phyloP scores from a whole-genome alignment of 2,113 vertebrate genomes.

The Brevimyrus niger region DNA sequence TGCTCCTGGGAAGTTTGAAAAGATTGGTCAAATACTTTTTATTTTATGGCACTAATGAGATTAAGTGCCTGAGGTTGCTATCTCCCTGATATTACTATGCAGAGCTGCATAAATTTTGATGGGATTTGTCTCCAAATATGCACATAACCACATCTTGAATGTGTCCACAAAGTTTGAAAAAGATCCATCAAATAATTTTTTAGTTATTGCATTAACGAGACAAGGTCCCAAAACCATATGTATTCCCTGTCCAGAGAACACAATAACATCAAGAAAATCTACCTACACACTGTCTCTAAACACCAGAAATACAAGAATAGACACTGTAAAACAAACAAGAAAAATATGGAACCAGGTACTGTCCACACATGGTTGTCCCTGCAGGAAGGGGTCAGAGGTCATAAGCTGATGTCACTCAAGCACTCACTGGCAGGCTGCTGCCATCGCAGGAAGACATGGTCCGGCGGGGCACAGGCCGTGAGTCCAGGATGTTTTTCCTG shows the following conservation, averaged over 20 bases:
- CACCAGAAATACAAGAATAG: background rate
- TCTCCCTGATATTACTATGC: background rate
- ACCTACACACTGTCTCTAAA: background rate
- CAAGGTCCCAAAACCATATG: background rate
- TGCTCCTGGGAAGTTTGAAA: background rate
- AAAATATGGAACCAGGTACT: background rate
- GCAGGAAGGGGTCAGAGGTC: background rate
- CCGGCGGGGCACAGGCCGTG: slow-evolving; percentile 67
- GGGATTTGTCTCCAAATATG: background rate
- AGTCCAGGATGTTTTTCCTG: slow-evolving; percentile 84
- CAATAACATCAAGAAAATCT: background rate
- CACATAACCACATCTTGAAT: background rate
- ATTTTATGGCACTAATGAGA: background rate
- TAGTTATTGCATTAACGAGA: background rate
- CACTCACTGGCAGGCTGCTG: slow-evolving; percentile 70
- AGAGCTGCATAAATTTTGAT: background rate
- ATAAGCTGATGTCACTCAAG: background rate
- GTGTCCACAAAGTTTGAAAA: background rate
- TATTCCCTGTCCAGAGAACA: background rate
- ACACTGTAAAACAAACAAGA: background rate
- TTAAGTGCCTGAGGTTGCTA: background rate
- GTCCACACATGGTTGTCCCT: background rate
- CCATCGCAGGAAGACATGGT: slow-evolving; percentile 60
- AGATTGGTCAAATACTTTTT: background rate
- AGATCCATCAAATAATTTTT: background rate